Conservation (phyloP, 1,140 invertebrate genomes). For the Psilanteris sp. region DNA sequence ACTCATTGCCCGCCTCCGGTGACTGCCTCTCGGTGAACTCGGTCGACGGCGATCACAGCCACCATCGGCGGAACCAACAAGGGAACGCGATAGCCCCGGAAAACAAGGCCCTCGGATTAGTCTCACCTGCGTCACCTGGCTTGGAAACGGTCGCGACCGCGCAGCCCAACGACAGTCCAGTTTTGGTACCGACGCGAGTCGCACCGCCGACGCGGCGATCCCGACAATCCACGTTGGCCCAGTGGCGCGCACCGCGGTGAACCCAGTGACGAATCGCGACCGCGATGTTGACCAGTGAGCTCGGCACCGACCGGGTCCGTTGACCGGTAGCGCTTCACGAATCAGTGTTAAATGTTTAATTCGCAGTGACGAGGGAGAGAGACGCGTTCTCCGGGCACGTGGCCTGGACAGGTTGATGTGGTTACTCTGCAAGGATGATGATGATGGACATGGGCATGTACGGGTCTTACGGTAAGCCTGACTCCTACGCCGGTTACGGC, state of each 20-base stretch:
- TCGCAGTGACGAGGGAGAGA: no score
- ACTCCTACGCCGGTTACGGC: slow-evolving; percentile 79
- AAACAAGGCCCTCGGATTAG: slow-evolving; percentile 64
- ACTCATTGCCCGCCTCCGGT: slow-evolving; percentile 50
- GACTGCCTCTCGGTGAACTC: slow-evolving; percentile 57
- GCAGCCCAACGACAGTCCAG: slow-evolving; percentile 69
- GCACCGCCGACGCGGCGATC: no score
- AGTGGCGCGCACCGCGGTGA: no score
- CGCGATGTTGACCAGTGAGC: neutral
- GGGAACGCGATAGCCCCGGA: slow-evolving; percentile 33
- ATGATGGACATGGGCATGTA: slow-evolving; percentile 88
- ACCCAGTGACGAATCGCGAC: neutral
- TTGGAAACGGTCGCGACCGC: slow-evolving; percentile 56
- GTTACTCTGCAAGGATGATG: slow-evolving; percentile 80
- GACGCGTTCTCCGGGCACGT: slow-evolving; percentile 33
- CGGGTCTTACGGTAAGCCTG: slow-evolving; percentile 81
- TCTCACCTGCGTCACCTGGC: slow-evolving; percentile 74
- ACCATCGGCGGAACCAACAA: slow-evolving; percentile 45
- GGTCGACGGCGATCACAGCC: slow-evolving; percentile 33
- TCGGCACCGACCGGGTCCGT: neutral
- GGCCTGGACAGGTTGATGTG: slow-evolving; percentile 64
- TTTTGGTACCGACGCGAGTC: slow-evolving; percentile 64
- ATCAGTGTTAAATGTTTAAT: no score
- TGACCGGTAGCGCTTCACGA: no score
- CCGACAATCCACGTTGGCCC: no score